A percentile compares a stretch with the other conserved stretches of the same genome.
phyloP scores from a whole-genome alignment of 2,888 invertebrate species.

The Pyrgus malvae region DNA sequence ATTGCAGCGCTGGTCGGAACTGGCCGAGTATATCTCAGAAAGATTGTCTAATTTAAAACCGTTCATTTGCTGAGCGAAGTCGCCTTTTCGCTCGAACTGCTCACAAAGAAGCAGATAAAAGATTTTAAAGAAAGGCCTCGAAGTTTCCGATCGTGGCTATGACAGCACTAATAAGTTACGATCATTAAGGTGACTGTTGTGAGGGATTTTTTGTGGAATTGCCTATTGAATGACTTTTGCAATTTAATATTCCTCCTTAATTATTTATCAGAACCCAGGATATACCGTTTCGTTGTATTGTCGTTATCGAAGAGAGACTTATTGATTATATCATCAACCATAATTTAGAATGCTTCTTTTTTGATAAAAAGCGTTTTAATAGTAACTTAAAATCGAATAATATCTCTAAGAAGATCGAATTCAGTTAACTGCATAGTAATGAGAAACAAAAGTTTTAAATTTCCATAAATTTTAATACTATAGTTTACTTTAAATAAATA shows the following conservation, averaged over 20 bases:
- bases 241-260: too few relatives aligned
- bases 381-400: too few relatives aligned
- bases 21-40: constrained; percentile 65
- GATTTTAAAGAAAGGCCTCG: constrained; percentile 32
- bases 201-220: not conserved
- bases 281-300: too few relatives aligned
- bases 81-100: constrained; percentile 27
- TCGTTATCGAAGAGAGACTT: too few relatives aligned
- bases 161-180: constrained; percentile 32
- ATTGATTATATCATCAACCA: too few relatives aligned
- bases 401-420: too few relatives aligned
- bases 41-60: constrained; percentile 76
- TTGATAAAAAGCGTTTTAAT: too few relatives aligned
- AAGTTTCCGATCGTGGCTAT: constrained; percentile 30
- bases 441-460: too few relatives aligned
- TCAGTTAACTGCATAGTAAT: too few relatives aligned
- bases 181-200: constrained; percentile 2
- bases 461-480: too few relatives aligned
- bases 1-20: constrained; percentile 63
- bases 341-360: too few relatives aligned
- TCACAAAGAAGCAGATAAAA: constrained; percentile 33
- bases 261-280: not conserved
- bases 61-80: constrained; percentile 44
- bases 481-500: too few relatives aligned
- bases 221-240: not conserved